Evolutionary conservation across 2,888 invertebrate species (phyloP).

Genomic region (Aricia artaxerxes): DNA sequence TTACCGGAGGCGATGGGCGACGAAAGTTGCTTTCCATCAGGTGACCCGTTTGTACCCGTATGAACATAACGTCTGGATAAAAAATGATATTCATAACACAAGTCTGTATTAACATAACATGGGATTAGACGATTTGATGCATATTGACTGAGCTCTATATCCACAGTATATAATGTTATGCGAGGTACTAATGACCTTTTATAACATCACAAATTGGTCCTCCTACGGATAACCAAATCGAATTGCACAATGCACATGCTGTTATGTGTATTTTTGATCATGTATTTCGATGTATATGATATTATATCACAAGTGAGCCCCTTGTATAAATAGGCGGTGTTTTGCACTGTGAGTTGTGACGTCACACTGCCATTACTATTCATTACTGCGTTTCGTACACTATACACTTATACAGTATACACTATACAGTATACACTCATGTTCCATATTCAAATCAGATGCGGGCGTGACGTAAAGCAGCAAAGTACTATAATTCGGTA

Average conservation of each 20-base stretch:
- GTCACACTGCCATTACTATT: constrained; percentile 3
- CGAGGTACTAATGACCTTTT: too few species aligned
- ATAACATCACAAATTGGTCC: background rate
- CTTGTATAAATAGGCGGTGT: constrained; percentile 21
- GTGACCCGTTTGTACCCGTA: too few species aligned
- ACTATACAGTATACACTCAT: background rate
- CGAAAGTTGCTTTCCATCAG: too few species aligned
- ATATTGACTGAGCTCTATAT: too few species aligned
- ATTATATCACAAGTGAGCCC: background rate
- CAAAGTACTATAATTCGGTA: background rate
- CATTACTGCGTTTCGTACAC: background rate
- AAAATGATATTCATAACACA: too few species aligned
- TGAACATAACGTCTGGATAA: too few species aligned
- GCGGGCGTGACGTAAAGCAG: background rate
- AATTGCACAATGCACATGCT: too few species aligned
- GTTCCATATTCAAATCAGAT: constrained; percentile 11
- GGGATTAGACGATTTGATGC: too few species aligned
- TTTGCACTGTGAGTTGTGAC: background rate
- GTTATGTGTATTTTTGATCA: background rate
- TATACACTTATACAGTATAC: background rate
- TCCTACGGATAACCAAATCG: too few species aligned
- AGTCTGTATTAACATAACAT: too few species aligned
- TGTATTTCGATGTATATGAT: background rate
- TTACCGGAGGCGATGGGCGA: too few species aligned
- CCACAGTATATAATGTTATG: too few species aligned